Base-by-base conservation (phyloP, 2,888 invertebrate species). In the Xylocampa areola region DNA sequence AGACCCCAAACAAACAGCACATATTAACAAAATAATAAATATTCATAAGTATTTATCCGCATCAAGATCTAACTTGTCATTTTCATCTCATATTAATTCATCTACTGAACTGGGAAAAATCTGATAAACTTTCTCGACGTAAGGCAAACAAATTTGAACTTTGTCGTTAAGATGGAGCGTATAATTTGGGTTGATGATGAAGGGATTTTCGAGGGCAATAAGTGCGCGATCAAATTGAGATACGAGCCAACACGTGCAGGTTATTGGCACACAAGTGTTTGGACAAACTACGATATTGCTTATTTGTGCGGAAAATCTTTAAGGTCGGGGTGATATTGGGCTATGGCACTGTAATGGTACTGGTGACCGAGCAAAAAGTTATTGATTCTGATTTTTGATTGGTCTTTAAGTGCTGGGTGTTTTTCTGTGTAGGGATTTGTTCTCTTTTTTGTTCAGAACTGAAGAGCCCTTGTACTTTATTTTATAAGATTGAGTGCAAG, bases 181-280 rank as follows among this genome's bases (percentile, higher is more conserved):
- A 6, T 40, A 17, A 65, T 64, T 58, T 65, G 39, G 61, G 54
- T 79, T 43, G 37, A 52, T 50, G 29, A 35, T 53, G 37, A 50
- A 43, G 53, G 47, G 48, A 51, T 72, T 73, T 79, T 77, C 68
- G 75, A 81, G 81, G 83, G 83, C 79, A 85, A 82, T 85, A 86
- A 85, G 84, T 82, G 78, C 58, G 79, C 79, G 81, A 90, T 91
- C 88, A 87, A 89, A 92, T 92, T 92, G 92, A 91, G 90, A 91
- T 90, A 92, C 86, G 84, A 81, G 71, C 81, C 79, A 88, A 87
- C 92, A 92, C 92, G 92, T 92, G 92, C 89, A 79, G 78, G 86
- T 91, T 91, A 92, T 92, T 92, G 91, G 88, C 84, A 86, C 87
- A 82, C 88, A 87, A 92, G 92, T 92, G 90, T 91, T 91, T 92